Evolutionary conservation across 1,140 invertebrate genomes (phyloP).

Genomic region (Matsumurasca onukii): DNA sequence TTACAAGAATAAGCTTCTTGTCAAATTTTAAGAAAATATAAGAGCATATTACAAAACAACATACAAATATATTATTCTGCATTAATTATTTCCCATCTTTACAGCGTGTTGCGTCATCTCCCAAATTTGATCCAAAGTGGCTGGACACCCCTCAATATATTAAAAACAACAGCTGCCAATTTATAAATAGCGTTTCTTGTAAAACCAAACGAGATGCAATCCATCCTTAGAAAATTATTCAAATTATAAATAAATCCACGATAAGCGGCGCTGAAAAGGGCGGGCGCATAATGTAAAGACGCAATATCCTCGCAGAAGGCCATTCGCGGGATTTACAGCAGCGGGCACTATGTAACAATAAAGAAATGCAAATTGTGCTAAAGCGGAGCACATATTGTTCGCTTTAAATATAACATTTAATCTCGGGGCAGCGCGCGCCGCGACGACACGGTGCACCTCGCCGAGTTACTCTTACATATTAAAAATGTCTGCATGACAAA

Average conservation of each 20-base stretch:
- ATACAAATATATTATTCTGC: too few species aligned
- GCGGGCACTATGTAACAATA: not conserved
- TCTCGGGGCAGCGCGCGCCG: not conserved
- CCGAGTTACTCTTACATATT: slow-evolving; percentile 11
- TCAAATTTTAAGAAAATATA: too few species aligned
- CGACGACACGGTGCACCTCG: not conserved
- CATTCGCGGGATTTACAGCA: not conserved
- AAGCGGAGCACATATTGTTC: slow-evolving; percentile 12
- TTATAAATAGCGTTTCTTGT: too few species aligned
- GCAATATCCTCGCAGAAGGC: not conserved
- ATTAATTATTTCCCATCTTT: too few species aligned
- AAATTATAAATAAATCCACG: not conserved
- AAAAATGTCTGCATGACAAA: slow-evolving; percentile 7
- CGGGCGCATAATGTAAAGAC: not conserved
- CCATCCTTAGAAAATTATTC: too few species aligned
- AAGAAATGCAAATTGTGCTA: not conserved
- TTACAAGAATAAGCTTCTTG: too few species aligned
- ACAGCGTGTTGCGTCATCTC: too few species aligned
- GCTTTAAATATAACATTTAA: slow-evolving; percentile 15
- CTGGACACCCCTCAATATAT: too few species aligned
- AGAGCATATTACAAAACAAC: too few species aligned
- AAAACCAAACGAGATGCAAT: too few species aligned
- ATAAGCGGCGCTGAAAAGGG: not conserved
- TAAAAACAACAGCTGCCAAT: too few species aligned
- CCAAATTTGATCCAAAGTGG: too few species aligned